These are phyloP conservation scores for Lasaia peninsularis DNA, from an alignment of 1,140 invertebrate species.

Conservation along the genomic window DNA sequence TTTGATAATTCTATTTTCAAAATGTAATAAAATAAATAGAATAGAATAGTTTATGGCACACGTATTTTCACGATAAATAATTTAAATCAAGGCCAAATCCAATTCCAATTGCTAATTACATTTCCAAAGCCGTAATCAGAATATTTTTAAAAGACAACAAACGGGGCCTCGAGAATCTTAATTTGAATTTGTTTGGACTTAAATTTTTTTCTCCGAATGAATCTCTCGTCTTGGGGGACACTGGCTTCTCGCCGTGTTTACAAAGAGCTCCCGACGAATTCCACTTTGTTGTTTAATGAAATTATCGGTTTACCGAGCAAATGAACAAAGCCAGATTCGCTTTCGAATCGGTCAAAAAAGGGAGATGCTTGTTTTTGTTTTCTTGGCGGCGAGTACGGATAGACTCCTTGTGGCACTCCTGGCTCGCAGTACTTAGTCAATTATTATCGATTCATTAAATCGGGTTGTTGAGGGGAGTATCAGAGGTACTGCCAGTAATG, in stretches of 20 bases:
- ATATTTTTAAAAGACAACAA: conserved; percentile 41
- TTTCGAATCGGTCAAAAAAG: conserved; percentile 70
- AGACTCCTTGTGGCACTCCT: conserved; percentile 64
- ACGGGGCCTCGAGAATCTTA: conserved; percentile 47
- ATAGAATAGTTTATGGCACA: no score
- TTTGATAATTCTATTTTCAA: no score
- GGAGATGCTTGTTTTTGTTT: conserved; percentile 69
- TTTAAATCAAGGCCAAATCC: conserved; percentile 6
- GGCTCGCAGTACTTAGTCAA: conserved; percentile 67
- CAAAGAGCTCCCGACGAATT: conserved; percentile 55
- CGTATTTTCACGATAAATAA: no score
- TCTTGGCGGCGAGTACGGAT: conserved; percentile 45
- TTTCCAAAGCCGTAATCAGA: conserved; percentile 25
- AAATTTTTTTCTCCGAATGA: conserved; percentile 70
- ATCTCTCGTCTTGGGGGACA: conserved; percentile 72
- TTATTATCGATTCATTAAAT: conserved; percentile 75
- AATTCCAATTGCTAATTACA: conserved; percentile 21
- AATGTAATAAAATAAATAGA: no score
- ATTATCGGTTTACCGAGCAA: conserved; percentile 77
- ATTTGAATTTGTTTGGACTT: conserved; percentile 51
- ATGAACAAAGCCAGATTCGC: conserved; percentile 75
- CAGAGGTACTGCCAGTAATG: conserved; percentile 18
- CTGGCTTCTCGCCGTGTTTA: conserved; percentile 74
- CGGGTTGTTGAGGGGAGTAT: conserved; percentile 63
- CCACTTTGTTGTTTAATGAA: conserved; percentile 76